Evolutionary conservation across 2,797 vertebrate species (phyloP).

Genomic region (Hipposideros larvatus): DNA sequence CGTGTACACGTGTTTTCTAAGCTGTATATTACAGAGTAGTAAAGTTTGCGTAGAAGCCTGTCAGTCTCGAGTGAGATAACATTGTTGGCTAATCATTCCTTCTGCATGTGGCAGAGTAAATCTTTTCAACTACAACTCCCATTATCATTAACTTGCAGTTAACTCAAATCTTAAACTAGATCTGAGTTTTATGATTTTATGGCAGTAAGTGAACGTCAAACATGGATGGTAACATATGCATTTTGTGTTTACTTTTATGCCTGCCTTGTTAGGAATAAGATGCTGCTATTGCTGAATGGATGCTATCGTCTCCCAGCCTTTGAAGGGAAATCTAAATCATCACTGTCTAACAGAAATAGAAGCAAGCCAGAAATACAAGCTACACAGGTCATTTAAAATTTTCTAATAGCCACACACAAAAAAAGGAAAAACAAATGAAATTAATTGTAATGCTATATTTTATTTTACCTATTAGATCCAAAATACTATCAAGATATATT

Average conservation of each 20-base stretch:
- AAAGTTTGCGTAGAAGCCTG: not conserved
- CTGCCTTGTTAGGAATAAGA: slow-evolving; percentile 1
- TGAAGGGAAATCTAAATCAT: not conserved
- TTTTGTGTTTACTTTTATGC: slow-evolving; percentile 5
- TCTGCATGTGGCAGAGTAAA: not conserved
- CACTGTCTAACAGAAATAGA: not conserved
- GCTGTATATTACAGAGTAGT: not conserved
- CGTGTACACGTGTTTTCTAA: not conserved
- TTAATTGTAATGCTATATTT: not conserved
- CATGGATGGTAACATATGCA: not conserved
- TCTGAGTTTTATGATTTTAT: slow-evolving; percentile 16
- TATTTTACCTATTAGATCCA: not conserved
- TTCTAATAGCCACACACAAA: not conserved
- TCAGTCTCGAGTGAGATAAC: not conserved
- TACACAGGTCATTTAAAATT: not conserved
- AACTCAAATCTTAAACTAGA: not conserved
- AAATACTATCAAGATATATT: not conserved
- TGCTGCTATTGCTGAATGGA: not conserved
- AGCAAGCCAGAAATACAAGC: not conserved
- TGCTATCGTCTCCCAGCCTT: not conserved
- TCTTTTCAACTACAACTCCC: not conserved
- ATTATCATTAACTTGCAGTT: not conserved
- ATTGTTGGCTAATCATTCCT: not conserved
- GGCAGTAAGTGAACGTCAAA: not conserved
- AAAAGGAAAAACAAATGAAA: not conserved